phyloP scores from a whole-genome alignment of 2,888 invertebrate genomes.

The Drosophila anomalata region DNA sequence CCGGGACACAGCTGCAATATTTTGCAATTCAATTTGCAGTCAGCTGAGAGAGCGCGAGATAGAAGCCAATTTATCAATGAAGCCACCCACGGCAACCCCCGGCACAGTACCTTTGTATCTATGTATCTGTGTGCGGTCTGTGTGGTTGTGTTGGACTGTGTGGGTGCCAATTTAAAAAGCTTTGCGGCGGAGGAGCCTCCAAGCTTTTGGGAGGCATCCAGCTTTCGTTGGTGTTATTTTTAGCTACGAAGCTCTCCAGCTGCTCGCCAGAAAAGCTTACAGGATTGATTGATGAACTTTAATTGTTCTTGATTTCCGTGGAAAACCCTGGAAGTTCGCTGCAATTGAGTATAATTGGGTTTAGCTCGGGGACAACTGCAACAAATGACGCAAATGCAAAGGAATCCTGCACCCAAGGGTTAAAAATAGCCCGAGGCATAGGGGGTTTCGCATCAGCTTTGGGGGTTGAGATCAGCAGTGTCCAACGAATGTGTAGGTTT shows the following conservation, averaged over 20 bases:
- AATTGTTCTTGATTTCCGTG: not conserved
- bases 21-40: slow-evolving; percentile 81
- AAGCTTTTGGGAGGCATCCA: slow-evolving; percentile 27
- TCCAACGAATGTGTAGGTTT: slow-evolving; percentile 52
- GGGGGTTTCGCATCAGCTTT: not conserved
- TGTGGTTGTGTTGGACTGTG: slow-evolving; percentile 5
- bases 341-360: not conserved
- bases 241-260: slow-evolving; percentile 32
- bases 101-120: slow-evolving; percentile 35
- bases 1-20: slow-evolving; percentile 73
- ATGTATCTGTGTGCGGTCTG: not conserved
- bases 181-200: slow-evolving; percentile 19
- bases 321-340: slow-evolving; percentile 17
- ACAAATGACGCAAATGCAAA: slow-evolving; percentile 52
- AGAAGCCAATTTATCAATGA: slow-evolving; percentile 79
- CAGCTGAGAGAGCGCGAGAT: slow-evolving; percentile 33
- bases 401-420: slow-evolving; percentile 14
- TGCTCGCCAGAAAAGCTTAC: slow-evolving; percentile 23
- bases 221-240: slow-evolving; percentile 49
- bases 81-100: slow-evolving; percentile 72
- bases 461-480: slow-evolving; percentile 56
- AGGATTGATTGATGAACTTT: slow-evolving; percentile 27
- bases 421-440: not conserved
- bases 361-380: slow-evolving; percentile 34
- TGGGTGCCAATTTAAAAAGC: slow-evolving; percentile 29